These are phyloP conservation scores for Heliopora coerulea DNA, from an alignment of 92 coral and sea anemone species.

Conservation along the genomic window DNA sequence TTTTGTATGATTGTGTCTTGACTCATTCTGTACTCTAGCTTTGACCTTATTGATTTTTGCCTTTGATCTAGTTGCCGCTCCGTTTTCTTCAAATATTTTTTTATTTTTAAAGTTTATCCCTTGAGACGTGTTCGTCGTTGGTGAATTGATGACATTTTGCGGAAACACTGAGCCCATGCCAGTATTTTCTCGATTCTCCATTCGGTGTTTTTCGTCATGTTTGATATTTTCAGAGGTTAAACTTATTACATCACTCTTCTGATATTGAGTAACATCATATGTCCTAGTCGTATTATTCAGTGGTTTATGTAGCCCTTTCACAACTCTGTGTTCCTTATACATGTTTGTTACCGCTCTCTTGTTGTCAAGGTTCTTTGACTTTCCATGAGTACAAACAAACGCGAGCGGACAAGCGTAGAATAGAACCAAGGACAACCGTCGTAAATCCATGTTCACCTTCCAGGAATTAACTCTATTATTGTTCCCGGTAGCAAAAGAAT, in stretches of 20 bases:
- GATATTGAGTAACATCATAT: neutral
- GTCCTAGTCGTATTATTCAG: neutral
- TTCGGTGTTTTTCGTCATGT: too few species aligned
- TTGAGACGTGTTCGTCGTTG: neutral
- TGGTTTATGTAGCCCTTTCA: neutral
- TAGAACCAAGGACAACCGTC: slow-evolving; percentile 3
- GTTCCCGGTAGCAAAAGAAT: too few species aligned
- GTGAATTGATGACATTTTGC: too few species aligned
- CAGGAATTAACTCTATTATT: neutral
- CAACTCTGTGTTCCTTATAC: neutral
- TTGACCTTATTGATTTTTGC: neutral
- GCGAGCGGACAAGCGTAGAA: neutral
- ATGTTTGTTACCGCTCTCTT: neutral
- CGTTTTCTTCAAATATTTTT: neutral
- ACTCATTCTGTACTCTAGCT: neutral
- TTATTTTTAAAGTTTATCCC: neutral
- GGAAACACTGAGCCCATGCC: too few species aligned
- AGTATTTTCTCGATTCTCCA: too few species aligned
- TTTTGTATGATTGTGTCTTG: neutral
- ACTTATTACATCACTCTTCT: neutral
- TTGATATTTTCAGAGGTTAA: neutral
- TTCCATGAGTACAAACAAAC: slow-evolving; percentile 1
- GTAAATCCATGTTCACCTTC: too few species aligned
- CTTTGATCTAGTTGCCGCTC: neutral
- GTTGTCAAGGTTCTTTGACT: neutral